phyloP scores from a whole-genome alignment of 2,113 vertebrate species.

The Gymnobelideus leadbeateri region DNA sequence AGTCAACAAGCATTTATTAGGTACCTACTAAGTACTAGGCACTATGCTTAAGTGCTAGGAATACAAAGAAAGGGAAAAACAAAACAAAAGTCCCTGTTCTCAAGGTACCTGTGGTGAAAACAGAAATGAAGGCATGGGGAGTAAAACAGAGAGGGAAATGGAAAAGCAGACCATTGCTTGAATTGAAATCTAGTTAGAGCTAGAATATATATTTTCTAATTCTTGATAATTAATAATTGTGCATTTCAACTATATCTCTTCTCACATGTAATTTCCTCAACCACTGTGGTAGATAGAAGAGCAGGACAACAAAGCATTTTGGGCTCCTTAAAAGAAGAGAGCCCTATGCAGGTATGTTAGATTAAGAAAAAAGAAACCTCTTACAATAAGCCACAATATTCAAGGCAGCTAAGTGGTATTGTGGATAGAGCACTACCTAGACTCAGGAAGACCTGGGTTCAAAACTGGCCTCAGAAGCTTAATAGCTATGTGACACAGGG shows the following conservation, averaged over 20 bases:
- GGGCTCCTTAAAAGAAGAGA: neutral
- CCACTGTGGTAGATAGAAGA: neutral
- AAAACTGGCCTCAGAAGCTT: too few species aligned
- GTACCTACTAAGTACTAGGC: slow-evolving; percentile 11
- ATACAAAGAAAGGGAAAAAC: too few species aligned
- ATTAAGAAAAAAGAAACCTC: too few species aligned
- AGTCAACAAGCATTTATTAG: neutral
- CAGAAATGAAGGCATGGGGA: neutral
- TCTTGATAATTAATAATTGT: neutral
- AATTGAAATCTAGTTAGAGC: neutral
- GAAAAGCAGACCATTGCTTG: neutral
- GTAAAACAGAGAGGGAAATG: neutral
- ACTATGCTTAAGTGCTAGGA: neutral
- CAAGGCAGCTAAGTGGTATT: too few species aligned
- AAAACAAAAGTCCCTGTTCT: too few species aligned
- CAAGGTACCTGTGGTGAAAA: too few species aligned
- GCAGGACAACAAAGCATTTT: neutral
- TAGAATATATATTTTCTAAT: neutral
- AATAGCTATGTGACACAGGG: too few species aligned
- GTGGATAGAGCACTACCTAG: too few species aligned
- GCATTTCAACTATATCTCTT: neutral
- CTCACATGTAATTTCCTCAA: neutral
- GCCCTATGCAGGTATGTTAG: neutral
- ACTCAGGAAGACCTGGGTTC: too few species aligned
- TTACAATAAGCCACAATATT: too few species aligned